A percentile compares a stretch with the other conserved stretches of the same genome.
These are phyloP conservation scores for Stenolophus ochropezus DNA, from an alignment of 2,888 invertebrate species.

Conservation along the genomic window DNA sequence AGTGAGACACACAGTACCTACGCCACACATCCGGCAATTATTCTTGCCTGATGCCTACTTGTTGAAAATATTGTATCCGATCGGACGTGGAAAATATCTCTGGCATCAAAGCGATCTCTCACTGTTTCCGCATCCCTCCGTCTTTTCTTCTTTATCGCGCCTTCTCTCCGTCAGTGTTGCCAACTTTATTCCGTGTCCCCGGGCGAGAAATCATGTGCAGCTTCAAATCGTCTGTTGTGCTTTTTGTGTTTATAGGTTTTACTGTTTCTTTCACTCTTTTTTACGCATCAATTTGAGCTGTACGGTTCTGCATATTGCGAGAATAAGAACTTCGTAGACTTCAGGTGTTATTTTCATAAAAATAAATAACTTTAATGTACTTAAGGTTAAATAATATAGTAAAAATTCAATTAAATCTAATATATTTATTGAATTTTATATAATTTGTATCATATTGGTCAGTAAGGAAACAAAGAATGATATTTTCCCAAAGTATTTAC, in stretches of 20 bases:
- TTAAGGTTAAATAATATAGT: too few species aligned
- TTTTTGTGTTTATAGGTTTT: background rate
- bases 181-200: conserved; percentile 6
- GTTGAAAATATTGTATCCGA: conserved; percentile 60
- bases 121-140: conserved; percentile 3
- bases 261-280: background rate
- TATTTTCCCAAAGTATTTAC: too few species aligned
- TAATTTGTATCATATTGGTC: too few species aligned
- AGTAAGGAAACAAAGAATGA: too few species aligned
- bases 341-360: too few species aligned
- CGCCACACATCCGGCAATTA: conserved; percentile 61
- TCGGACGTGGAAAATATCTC: conserved; percentile 53
- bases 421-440: too few species aligned
- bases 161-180: background rate
- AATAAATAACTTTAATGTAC: too few species aligned
- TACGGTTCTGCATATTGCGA: too few species aligned
- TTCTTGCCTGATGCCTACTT: conserved; percentile 57
- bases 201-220: conserved; percentile 1
- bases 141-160: conserved; percentile 8
- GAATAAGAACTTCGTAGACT: too few species aligned
- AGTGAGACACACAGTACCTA: background rate
- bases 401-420: too few species aligned
- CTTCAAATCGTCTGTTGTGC: background rate
- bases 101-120: conserved; percentile 37
- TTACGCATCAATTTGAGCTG: background rate